Base-by-base conservation (phyloP, 2,113 vertebrate species). In the Silurus asotus region DNA sequence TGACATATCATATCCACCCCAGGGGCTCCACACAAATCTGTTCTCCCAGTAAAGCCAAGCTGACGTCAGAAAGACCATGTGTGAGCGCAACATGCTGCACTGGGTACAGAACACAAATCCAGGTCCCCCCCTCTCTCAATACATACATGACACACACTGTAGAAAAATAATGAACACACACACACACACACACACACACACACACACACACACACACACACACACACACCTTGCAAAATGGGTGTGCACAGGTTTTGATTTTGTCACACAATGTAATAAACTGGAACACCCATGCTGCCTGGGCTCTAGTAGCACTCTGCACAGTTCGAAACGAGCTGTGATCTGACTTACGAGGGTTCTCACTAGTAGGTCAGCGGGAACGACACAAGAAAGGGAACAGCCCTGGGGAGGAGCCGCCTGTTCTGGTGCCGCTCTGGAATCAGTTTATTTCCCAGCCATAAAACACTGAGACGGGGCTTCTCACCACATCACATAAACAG, bases 1-100 rank as follows among this genome's bases (percentile, higher is more conserved):
- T 82, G 90, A 92, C 89, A 89, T 86, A 90, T 91, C 92, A 89
- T 87, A 88, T 90, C 92, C 92, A 90, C 92, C 90, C 89, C 84
- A 23, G 88, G 67, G 89, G 82, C 86, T 83, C 37, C 86, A 8
- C 45, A 83, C 72, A 93, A 92, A 93, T 91, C 92, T 93, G 93
- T 92, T 91, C 89, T 74, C 65, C 45, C 49, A 81, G 80, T 84
- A 37, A 83, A 87, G 92, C 91, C 93, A 93, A 91, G 90, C 86
- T 94, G 91, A 93, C 91, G 93, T 92, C 91, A 91, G 81, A 79
- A 85, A 77, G 51, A 45, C 83, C 82, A 84, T 64, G 87, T 89
- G 87, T 84, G 85, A 85, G 82, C 83, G 6, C 88, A 89, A 87
- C 86, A 87, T 87, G 88, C 86, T 64, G 84, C 81, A 85, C 67